Evolutionary conservation across 2,797 vertebrate species (phyloP), one percentile per base, ranked within the genome.

Genomic region (Gallinago nigripennis): DNA sequence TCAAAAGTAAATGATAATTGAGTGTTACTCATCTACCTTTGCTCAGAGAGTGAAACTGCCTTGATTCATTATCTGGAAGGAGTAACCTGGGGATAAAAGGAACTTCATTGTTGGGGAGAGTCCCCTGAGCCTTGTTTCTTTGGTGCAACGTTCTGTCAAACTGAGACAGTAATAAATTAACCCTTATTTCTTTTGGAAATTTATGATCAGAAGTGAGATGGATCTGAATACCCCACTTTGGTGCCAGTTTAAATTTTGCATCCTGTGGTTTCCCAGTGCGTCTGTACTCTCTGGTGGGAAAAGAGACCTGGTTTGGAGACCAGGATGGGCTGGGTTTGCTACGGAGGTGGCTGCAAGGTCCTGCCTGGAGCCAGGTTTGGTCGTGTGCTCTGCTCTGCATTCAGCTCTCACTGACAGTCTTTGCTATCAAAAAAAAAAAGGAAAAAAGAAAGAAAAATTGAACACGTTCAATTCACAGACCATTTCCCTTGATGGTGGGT

Each of bases 241-340:
- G 30, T 51, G 68, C 35, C 15, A 16, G 24, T 3, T 61, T n/a
- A 41, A 0, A n/a, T 82, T 94, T 54, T 58, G 60, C 4, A 11
- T 9, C 12, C 1, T 5, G 17, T 37, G 18, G 15, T 20, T 69
- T 33, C 28, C 10, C n/a, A 10, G 11, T 0, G 8, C 0, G 1
- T 53, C 19, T 45, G 8, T 21, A 28, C 45, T 61, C 58, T 28
- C 60, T 43, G 43, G 12, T 61, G 77, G 43, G 6, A 63, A 45
- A 33, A 71, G 53, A 48, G 37, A 39, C 17, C 6, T 28, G 60
- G 71, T 46, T 14, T 31, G 57, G 65, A 43, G 16, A 27, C 1
- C n/a, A 64, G 43, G 21, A 48, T 8, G 56, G 86, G 48, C n/a
- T 87, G 86, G 51, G 5, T 57, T 82, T 82, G 45, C 46, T 53